These are phyloP conservation scores for Eremophila alpestris DNA, from an alignment of 2,797 vertebrate species.

Conservation along the genomic window DNA sequence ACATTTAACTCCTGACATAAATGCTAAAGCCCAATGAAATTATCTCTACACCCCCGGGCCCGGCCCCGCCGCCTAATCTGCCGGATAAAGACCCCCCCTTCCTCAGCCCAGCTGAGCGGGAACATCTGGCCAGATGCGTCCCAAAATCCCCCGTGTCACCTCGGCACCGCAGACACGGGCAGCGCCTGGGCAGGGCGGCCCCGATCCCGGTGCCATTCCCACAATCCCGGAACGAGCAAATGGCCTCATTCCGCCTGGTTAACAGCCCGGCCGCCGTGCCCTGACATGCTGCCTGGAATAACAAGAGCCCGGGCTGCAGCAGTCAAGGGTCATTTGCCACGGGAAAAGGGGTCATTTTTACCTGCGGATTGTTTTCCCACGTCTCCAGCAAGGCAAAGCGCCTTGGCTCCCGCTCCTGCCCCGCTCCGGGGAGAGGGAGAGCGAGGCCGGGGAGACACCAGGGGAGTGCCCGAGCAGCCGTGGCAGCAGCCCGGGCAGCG, in stretches of 20 bases:
- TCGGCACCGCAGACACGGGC: rapidly evolving
- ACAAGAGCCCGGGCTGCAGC: constrained; percentile 58
- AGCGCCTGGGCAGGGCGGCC: rapidly evolving
- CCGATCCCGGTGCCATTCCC: background rate
- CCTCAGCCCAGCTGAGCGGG: background rate
- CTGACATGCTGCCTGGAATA: constrained; percentile 60
- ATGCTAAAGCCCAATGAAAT: constrained; percentile 56
- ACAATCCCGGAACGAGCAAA: constrained; percentile 31
- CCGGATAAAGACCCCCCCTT: background rate
- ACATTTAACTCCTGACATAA: constrained; percentile 62
- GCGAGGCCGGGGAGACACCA: background rate
- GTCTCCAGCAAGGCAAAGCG: constrained; percentile 1
- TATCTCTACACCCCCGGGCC: background rate
- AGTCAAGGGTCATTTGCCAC: constrained; percentile 71
- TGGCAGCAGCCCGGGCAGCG: background rate
- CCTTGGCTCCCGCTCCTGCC: background rate
- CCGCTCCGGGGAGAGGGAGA: background rate
- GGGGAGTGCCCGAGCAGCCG: background rate
- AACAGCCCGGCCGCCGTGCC: constrained; percentile 42
- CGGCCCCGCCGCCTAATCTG: background rate
- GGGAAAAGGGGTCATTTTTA: constrained; percentile 60
- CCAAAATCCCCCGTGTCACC: rapidly evolving
- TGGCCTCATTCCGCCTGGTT: constrained; percentile 59
- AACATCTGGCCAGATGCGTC: constrained; percentile 10
- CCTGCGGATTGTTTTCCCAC: constrained; percentile 62